Base-by-base conservation (phyloP, 2,797 vertebrate species). In the Eleutherodactylus coqui region DNA sequence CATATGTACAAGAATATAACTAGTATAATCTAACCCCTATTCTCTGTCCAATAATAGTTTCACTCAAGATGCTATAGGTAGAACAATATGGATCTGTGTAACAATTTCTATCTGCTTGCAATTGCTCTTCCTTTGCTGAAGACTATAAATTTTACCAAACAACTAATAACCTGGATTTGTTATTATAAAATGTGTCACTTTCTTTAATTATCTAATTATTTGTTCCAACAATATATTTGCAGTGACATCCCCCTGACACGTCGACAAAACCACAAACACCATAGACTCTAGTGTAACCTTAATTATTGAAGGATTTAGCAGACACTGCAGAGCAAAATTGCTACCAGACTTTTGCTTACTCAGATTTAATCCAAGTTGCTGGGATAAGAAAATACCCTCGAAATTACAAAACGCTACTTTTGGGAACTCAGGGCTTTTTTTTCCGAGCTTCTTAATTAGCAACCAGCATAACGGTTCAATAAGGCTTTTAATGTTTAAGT, bases 391-490 rank as follows among this genome's bases (percentile, higher is more conserved):
- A 87, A 84, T 84, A 80, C 76, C 82, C 86, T 84, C 45, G 83
- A 87, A 84, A 87, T 87, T 87, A 84, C 76, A 84, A 84, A 87
- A 80, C 75, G 32, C 64, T 58, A 84, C 86, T 84, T 87, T 87
- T 84, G 86, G 86, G 86, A 87, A 84, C 69, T 75, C 75, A 19
- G 11, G 10, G 4, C 51, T 69, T 83, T 62, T 78, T 87, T 70
- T 24, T 73, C 67, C 43, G 3, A 51, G 16, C 32, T 29, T 75
- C 49, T 84, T 87, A 87, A 87, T 87, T 87, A 87, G 77, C 53
- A 84, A 75, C 38, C 69, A 67, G 79, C 82, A 87, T 79, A 84
- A 84, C n/a, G 53, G 82, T 69, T 87, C 86, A 87, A 84, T 87
- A 84, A 84, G 69, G 67, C 76, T 79, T 87, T 87, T 87, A 87